Evolutionary conservation across 2,888 invertebrate species (phyloP).

Genomic region (Phyllotreta cruciferae): DNA sequence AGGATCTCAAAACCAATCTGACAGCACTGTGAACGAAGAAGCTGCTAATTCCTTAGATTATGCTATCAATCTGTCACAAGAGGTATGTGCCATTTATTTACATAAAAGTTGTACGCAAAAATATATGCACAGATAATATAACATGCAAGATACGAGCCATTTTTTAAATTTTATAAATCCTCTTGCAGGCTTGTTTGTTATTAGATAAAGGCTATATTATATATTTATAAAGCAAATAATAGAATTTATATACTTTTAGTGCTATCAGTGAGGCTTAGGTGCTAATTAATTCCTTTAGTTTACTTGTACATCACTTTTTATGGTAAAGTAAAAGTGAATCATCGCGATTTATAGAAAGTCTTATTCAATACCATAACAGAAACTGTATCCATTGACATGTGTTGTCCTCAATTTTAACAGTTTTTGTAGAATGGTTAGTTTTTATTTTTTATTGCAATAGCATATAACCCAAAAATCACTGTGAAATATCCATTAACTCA

Average conservation of each 20-base stretch:
- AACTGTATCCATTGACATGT: constrained; percentile 13
- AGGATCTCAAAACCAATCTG: constrained; percentile 37
- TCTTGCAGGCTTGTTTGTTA: no score
- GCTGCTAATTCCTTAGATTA: constrained; percentile 36
- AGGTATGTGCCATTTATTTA: constrained; percentile 47
- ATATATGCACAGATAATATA: no score
- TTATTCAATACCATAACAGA: constrained; percentile 14
- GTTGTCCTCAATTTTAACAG: constrained; percentile 20
- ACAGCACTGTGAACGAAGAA: constrained; percentile 43
- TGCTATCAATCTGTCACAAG: constrained; percentile 53
- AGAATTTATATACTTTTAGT: no score
- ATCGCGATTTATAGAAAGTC: constrained; percentile 25
- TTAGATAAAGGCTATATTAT: no score
- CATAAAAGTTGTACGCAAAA: background rate
- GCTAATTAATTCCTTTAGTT: constrained; percentile 3
- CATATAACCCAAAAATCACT: no score
- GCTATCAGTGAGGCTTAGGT: no score
- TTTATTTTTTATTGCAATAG: background rate
- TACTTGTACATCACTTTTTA: constrained; percentile 20
- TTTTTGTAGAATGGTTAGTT: background rate
- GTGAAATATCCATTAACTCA: no score
- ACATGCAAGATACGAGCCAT: no score
- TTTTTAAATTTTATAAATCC: no score
- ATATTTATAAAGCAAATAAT: no score
- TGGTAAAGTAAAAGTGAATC: constrained; percentile 24